Conservation (phyloP, 2,888 invertebrate species). For the Dyspetes luteomarginatus region DNA sequence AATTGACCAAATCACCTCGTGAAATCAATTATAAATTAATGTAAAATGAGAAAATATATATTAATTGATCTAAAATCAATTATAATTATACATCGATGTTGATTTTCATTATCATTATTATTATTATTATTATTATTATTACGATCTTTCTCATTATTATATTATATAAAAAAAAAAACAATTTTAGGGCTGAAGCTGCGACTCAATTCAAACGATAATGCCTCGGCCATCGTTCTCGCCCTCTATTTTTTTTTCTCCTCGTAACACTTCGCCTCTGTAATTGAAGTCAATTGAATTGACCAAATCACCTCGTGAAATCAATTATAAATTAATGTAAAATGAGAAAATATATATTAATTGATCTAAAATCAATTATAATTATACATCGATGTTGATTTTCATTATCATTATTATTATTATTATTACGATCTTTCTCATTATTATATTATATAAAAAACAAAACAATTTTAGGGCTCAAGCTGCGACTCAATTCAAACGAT, state of each 20-base stretch:
- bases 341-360: background rate
- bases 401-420: no score
- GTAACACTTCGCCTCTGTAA: no score
- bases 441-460: no score
- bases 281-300: background rate
- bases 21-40: conserved; percentile 11
- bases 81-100: no score
- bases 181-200: background rate
- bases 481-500: background rate
- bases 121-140: no score
- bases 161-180: conserved; percentile 28
- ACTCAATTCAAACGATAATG: background rate
- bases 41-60: background rate
- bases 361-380: background rate
- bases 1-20: background rate
- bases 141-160: no score
- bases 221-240: background rate
- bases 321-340: conserved; percentile 5
- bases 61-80: no score
- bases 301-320: background rate
- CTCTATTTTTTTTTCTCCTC: background rate
- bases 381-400: no score
- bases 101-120: no score
- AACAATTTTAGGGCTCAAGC: conserved; percentile 4
- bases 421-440: no score